Base-by-base conservation (phyloP, 2,113 vertebrate species). In the Malurus alboscapulatus region DNA sequence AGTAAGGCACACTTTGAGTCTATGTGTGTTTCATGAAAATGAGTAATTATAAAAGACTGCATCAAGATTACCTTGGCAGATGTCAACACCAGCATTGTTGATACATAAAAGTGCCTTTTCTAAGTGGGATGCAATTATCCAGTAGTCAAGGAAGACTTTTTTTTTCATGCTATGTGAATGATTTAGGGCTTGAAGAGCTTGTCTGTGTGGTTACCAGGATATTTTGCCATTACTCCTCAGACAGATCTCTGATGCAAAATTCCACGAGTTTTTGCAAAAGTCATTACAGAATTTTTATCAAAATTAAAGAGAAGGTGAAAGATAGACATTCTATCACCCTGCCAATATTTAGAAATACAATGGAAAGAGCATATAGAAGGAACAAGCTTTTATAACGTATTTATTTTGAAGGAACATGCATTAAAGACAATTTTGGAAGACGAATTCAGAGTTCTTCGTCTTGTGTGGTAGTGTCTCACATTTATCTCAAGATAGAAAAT, bases 31-130 rank as follows among this genome's bases (percentile, higher is more conserved):
- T 90, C 71, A 77, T 51, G 87, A 86, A 91, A 93, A 96, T 90
- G 85, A 90, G 14, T 85, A 38, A 95, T 95, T 94, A 87, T 45
- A 80, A 85, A 94, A 94, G 78, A 25, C 18, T 54, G 58, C 34
- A 94, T 95, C 90, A 87, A 95, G 94, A 83, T 80, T 84, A 88
- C 87, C 79, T 90, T 91, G 84, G 54, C 67, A 90, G 82, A 88
- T 85, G 87, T 90, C 94, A 95, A 93, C 93, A 92, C 12, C 26
- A 45, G 58, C 82, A 83, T 26, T 91, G 82, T 66, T 76, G 85
- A 90, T 94, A 84, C 71, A 73, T 85, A 89, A 78, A 93, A 90
- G 65, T 77, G 71, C n/a, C 34, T 93, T 90, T 85, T 72, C 71
- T 76, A 87, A 94, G 48, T 75, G 40, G 30, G 34, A 89, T 85